Evolutionary conservation across 37 sponge, comb jelly and placozoan genomes (phyloP).

Genomic region (Hexactinellida sp.): DNA sequence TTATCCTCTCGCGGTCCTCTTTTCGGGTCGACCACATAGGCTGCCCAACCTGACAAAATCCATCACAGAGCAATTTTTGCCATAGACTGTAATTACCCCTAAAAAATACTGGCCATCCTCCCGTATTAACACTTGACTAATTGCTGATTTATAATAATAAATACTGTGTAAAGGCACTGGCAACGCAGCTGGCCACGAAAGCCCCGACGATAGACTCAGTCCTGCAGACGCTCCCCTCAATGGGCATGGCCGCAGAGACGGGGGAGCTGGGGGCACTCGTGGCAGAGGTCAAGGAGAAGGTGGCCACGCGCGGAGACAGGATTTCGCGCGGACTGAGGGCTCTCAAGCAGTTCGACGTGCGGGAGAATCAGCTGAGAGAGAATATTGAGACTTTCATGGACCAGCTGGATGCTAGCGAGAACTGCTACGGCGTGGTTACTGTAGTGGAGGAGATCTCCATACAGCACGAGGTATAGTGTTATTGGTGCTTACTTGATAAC

Average conservation of each 20-base stretch:
- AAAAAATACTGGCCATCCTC: not conserved
- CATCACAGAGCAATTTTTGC: too few species aligned
- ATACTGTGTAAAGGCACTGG: not conserved
- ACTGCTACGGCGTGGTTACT: not conserved
- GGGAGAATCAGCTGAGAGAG: not conserved
- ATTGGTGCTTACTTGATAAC: too few species aligned
- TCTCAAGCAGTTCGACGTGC: not conserved
- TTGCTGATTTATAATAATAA: not conserved
- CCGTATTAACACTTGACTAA: not conserved
- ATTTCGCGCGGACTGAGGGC: not conserved
- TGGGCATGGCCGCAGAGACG: not conserved
- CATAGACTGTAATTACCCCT: too few species aligned
- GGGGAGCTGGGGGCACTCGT: not conserved
- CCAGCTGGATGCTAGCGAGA: not conserved
- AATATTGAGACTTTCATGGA: slow-evolving; percentile 4
- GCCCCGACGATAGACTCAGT: not conserved
- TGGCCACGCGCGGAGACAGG: not conserved
- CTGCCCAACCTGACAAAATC: too few species aligned
- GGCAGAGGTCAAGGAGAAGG: not conserved
- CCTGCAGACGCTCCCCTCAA: not conserved
- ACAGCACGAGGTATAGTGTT: not conserved
- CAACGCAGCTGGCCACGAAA: not conserved
- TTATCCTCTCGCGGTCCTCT: too few species aligned
- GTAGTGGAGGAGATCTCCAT: not conserved
- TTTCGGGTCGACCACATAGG: too few species aligned